phyloP scores from a whole-genome alignment of 2,113 vertebrate genomes.

The Hiodon alosoides region DNA sequence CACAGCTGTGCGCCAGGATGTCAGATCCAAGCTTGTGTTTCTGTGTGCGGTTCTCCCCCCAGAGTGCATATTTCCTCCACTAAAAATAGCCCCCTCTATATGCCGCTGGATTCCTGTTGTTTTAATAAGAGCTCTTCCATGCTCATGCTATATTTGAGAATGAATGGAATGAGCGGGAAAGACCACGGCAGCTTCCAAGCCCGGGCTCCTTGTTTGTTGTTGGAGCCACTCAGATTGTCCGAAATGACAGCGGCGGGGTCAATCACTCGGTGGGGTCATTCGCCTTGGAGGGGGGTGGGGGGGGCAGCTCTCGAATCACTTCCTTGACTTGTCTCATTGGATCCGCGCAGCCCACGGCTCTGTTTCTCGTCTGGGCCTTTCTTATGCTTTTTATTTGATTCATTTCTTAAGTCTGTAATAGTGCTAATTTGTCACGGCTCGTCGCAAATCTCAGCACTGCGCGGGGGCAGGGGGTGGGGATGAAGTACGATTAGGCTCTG shows the following conservation, averaged over 20 bases:
- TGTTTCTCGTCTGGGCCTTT: too few relatives aligned
- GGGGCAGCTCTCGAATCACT: neutral
- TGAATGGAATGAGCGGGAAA: conserved; percentile 39
- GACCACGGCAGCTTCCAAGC: conserved; percentile 27
- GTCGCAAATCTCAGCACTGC: too few relatives aligned
- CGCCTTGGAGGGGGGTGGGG: neutral
- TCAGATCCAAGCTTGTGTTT: conserved; percentile 57
- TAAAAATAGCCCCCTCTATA: conserved; percentile 57
- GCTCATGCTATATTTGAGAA: conserved; percentile 41
- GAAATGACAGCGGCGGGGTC: conserved; percentile 11
- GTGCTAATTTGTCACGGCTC: too few relatives aligned
- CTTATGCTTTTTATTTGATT: too few relatives aligned
- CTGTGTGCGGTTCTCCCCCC: conserved; percentile 65
- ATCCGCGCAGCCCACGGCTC: too few relatives aligned
- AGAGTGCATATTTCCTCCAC: conserved; percentile 57
- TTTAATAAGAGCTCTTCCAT: conserved; percentile 19
- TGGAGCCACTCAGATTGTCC: conserved; percentile 17
- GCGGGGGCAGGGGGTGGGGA: too few relatives aligned
- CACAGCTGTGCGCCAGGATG: conserved; percentile 72
- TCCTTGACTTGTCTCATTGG: too few relatives aligned
- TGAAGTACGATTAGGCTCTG: too few relatives aligned
- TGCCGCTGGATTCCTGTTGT: conserved; percentile 33
- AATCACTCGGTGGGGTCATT: neutral
- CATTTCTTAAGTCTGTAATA: too few relatives aligned
- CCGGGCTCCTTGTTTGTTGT: conserved; percentile 27